phyloP scores from a whole-genome alignment of 2,888 invertebrate genomes.

The Apotomis turbidana region DNA sequence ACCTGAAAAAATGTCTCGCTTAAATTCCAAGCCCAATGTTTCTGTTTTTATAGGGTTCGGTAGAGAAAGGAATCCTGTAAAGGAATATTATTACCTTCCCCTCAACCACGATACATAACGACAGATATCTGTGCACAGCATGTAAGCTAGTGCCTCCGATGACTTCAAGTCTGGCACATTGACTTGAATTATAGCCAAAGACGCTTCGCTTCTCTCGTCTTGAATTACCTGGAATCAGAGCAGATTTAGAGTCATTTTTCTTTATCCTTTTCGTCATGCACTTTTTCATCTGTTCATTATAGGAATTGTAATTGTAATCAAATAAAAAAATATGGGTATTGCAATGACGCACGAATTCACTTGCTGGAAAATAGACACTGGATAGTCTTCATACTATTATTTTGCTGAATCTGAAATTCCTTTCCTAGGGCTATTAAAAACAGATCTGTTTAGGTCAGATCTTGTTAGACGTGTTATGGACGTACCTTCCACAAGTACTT shows the following conservation, averaged over 20 bases:
- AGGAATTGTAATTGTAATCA: no score
- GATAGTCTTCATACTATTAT: no score
- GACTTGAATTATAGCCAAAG: slow-evolving; percentile 63
- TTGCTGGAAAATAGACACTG: no score
- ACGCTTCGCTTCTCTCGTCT: slow-evolving; percentile 49
- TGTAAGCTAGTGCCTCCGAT: slow-evolving; percentile 44
- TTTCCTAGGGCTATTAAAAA: no score
- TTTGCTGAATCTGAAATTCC: no score
- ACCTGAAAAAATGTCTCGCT: background rate
- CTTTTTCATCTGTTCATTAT: no score
- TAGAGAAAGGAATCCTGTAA: background rate
- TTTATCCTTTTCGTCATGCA: no score
- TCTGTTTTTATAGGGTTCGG: background rate
- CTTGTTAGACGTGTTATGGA: background rate
- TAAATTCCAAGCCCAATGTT: background rate
- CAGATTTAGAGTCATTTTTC: no score
- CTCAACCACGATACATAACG: slow-evolving; percentile 55
- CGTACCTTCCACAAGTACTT: slow-evolving; percentile 67
- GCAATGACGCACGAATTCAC: no score
- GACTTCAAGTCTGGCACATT: slow-evolving; percentile 59
- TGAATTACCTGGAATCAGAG: slow-evolving; percentile 57
- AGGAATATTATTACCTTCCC: slow-evolving; percentile 20
- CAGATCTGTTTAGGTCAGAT: no score
- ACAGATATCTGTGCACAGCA: slow-evolving; percentile 61
- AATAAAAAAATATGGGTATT: no score